A percentile compares a stretch with the other conserved stretches of the same genome.
These are phyloP conservation scores for Resseliella maxima DNA, from an alignment of 2,888 invertebrate species.

Conservation along the genomic window DNA sequence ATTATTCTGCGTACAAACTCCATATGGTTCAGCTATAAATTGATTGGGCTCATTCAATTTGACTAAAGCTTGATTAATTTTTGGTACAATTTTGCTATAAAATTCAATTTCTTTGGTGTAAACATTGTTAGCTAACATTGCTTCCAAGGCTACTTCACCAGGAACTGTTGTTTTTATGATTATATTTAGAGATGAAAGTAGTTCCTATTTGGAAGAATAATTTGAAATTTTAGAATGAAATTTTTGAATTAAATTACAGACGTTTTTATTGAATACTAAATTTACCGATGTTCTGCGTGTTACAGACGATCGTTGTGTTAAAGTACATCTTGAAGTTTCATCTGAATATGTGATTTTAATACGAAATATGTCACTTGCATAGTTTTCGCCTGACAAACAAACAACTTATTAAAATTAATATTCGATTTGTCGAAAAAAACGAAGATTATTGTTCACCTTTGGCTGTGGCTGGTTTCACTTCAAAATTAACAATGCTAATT, in stretches of 20 bases:
- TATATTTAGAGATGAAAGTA: background rate
- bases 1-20: conserved; percentile 63
- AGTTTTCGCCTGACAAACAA: too few species aligned
- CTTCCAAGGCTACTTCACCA: conserved; percentile 62
- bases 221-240: too few species aligned
- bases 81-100: conserved; percentile 65
- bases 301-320: too few species aligned
- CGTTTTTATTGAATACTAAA: conserved; percentile 61
- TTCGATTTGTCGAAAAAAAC: too few species aligned
- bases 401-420: too few species aligned
- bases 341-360: background rate
- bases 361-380: background rate
- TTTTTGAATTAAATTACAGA: too few species aligned
- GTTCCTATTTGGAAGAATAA: background rate
- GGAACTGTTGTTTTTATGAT: conserved; percentile 62
- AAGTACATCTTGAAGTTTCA: too few species aligned
- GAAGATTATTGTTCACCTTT: too few species aligned
- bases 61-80: conserved; percentile 62
- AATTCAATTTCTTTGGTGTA: conserved; percentile 66
- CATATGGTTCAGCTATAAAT: conserved; percentile 60
- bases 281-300: too few species aligned
- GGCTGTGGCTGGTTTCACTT: background rate
- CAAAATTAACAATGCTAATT: background rate
- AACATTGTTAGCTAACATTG: conserved; percentile 65
- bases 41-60: conserved; percentile 58